These are phyloP conservation scores for Enteromius viviparus DNA, from an alignment of 2,797 vertebrate genomes.

Conservation along the genomic window DNA sequence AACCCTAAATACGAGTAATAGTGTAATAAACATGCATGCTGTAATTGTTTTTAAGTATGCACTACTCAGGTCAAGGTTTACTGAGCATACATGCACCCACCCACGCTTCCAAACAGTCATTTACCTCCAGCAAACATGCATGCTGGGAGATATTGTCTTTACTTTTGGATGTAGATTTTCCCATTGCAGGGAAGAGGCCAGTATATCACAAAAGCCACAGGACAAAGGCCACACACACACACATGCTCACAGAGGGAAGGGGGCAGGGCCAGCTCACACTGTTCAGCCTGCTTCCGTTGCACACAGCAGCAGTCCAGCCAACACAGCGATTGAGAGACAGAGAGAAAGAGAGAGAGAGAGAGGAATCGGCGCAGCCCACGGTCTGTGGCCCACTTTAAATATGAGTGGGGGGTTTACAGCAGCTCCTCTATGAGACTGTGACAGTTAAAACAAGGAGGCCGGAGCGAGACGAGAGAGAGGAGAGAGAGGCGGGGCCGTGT, in stretches of 20 bases:
- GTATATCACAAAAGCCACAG: constrained; percentile 62
- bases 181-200: constrained; percentile 61
- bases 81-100: background rate
- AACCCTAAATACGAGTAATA: background rate
- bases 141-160: constrained; percentile 34
- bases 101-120: background rate
- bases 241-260: constrained; percentile 51
- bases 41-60: constrained; percentile 6
- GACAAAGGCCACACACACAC: constrained; percentile 56
- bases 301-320: constrained; percentile 43
- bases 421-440: constrained; percentile 38
- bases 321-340: constrained; percentile 27
- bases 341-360: constrained; percentile 30
- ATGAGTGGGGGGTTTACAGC: constrained; percentile 43
- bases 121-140: constrained; percentile 23
- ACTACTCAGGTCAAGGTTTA: constrained; percentile 8
- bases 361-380: constrained; percentile 40
- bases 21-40: background rate
- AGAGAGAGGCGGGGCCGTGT: constrained; percentile 28
- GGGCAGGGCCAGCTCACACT: constrained; percentile 58
- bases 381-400: constrained; percentile 51
- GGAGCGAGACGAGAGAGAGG: constrained; percentile 23
- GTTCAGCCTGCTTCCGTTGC: constrained; percentile 45
- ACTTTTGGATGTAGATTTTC: constrained; percentile 61
- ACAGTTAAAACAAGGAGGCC: constrained; percentile 50